Base-by-base conservation (phyloP, 37 sponge, comb jelly and placozoan species). In the Eunapius fragilis region DNA sequence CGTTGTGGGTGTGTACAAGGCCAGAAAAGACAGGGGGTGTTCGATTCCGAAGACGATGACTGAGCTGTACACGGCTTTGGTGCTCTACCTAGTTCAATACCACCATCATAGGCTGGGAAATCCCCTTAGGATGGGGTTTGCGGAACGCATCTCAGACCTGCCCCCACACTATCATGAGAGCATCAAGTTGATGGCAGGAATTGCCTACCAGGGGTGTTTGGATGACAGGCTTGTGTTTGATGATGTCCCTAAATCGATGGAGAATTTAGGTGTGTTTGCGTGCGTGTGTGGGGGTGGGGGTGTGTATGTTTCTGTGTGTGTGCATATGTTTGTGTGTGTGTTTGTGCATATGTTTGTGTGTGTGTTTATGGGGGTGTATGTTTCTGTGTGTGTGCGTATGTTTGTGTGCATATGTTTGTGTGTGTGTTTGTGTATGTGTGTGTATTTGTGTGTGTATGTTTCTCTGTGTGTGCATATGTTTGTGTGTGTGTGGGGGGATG, bases 21-120 rank as follows among this genome's bases (percentile, higher is more conserved):
- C 34, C 58, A 49, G 19, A 27, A 30, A 31, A 27, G 34, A 36
- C 5, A 45, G 22, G 24, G 32, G 67, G 2, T 35, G 47, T 28
- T 68, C n/a, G 68, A 49, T 75, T 13, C 84, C 84, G 5, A 74
- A 31, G 48, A 84, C 84, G 31, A 74, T 84, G 75, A 84, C 84
- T 14, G 49, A 84, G 50, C 84, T 84, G 35, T 84, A 84, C 76
- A 75, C 76, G 7, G 48, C 30, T 5, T n/a, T 84, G 25, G 37
- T 31, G 6, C 76, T 74, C 22, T 30, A 12, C 31, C 25, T 84
- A 36, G 58, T 58, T 19, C 58, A 17, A 12, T 2, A 58, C 22
- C 58, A 58, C 58, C 58, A 17, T 17, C 14, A 58, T 10, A 12
- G 58, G 2, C 1, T 2, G 19, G 1, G 14, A 13, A 19, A 4